phyloP scores from a whole-genome alignment of 2,888 invertebrate species.

The Escarpia spicata region DNA sequence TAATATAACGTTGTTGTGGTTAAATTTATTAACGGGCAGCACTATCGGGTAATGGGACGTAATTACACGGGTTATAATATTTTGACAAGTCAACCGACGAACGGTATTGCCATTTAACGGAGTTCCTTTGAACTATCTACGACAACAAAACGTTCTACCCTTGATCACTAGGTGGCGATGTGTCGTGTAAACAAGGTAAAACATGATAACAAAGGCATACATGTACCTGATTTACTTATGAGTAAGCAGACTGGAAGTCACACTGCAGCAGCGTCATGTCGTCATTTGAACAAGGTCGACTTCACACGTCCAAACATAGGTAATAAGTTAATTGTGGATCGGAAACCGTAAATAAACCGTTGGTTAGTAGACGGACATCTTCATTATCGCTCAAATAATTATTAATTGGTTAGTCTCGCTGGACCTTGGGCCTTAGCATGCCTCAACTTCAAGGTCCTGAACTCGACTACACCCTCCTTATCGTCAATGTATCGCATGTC shows the following conservation, averaged over 20 bases:
- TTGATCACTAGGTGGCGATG: neutral
- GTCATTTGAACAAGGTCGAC: neutral
- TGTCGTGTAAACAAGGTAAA: neutral
- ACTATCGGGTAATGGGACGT: no score
- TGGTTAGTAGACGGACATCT: neutral
- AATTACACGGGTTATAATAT: no score
- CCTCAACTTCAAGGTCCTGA: neutral
- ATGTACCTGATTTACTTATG: neutral
- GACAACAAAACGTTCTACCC: neutral
- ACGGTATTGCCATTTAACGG: neutral
- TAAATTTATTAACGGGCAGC: no score
- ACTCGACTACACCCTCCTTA: neutral
- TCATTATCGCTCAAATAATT: neutral
- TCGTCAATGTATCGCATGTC: neutral
- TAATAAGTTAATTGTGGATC: neutral
- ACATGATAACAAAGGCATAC: neutral
- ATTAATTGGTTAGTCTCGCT: neutral
- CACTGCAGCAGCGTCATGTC: neutral
- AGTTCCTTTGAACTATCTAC: neutral
- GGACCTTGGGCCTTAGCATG: neutral
- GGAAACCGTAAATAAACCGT: neutral
- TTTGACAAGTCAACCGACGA: neutral
- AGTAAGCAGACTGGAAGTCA: neutral
- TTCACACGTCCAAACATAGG: neutral
- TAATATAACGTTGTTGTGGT: no score